Evolutionary conservation across 2,797 vertebrate genomes (phyloP).

Genomic region (Rhabdomys pumilio): DNA sequence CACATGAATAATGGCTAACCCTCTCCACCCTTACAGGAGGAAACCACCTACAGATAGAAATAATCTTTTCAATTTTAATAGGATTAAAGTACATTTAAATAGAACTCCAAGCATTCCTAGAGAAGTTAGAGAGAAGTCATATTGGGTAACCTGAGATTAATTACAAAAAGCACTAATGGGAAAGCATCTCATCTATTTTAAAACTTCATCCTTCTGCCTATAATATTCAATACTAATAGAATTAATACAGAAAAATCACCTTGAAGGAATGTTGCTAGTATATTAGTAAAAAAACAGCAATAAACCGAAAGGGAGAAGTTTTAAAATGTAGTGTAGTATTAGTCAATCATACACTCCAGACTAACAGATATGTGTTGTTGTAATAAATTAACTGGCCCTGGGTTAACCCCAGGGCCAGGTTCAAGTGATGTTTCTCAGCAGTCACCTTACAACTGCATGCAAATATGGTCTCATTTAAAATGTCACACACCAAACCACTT

Average conservation of each 20-base stretch:
- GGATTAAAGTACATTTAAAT: conserved; percentile 44
- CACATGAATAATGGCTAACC: neutral
- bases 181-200: neutral
- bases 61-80: conserved; percentile 56
- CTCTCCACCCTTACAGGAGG: neutral
- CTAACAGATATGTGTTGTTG: conserved; percentile 85
- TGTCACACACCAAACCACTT: conserved; percentile 84
- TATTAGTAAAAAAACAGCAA: conserved; percentile 80
- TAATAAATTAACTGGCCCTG: conserved; percentile 88
- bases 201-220: neutral
- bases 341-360: conserved; percentile 89
- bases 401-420: conserved; percentile 84
- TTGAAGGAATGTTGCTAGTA: conserved; percentile 29
- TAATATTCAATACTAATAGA: neutral
- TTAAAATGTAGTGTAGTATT: conserved; percentile 84
- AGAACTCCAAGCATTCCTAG: neutral
- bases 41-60: conserved; percentile 25
- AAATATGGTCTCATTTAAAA: conserved; percentile 86
- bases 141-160: conserved; percentile 24
- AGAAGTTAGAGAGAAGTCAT: neutral
- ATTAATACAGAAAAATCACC: conserved; percentile 15
- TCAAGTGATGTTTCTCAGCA: conserved; percentile 73
- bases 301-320: conserved; percentile 81
- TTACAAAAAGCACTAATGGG: neutral
- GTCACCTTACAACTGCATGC: conserved; percentile 79